These are phyloP conservation scores for Mactromeris polynyma DNA, from an alignment of 2,888 invertebrate genomes.

Conservation along the genomic window DNA sequence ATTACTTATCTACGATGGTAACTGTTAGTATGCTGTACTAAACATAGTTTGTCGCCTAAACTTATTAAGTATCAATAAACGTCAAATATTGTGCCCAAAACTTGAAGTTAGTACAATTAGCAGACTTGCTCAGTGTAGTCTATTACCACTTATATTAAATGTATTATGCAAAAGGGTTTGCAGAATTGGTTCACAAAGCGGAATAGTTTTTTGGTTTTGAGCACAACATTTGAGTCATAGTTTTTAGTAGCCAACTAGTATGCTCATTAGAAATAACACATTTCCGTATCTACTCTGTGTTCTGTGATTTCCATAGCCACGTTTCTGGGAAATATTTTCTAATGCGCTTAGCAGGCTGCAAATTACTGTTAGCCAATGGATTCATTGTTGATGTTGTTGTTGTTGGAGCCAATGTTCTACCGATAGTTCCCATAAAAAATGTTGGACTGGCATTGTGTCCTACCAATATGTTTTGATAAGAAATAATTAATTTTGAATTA, in stretches of 20 bases:
- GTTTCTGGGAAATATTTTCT: constrained; percentile 92
- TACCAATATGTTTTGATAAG: neutral
- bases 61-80: no score
- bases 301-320: constrained; percentile 88
- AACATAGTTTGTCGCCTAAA: no score
- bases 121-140: no score
- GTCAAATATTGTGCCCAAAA: no score
- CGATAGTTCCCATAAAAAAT: neutral
- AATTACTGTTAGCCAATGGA: neutral
- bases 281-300: neutral
- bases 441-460: neutral
- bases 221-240: neutral
- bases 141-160: no score
- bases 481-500: neutral
- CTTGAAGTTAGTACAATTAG: no score
- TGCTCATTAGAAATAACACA: neutral
- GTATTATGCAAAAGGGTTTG: neutral
- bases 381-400: neutral
- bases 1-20: neutral
- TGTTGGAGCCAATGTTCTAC: neutral
- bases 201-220: neutral
- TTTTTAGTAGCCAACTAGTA: neutral
- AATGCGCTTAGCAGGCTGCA: constrained; percentile 75
- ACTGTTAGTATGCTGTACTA: neutral
- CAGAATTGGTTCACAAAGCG: neutral